Conservation (phyloP, 2,888 invertebrate species). For the Periphyllus acericola region DNA sequence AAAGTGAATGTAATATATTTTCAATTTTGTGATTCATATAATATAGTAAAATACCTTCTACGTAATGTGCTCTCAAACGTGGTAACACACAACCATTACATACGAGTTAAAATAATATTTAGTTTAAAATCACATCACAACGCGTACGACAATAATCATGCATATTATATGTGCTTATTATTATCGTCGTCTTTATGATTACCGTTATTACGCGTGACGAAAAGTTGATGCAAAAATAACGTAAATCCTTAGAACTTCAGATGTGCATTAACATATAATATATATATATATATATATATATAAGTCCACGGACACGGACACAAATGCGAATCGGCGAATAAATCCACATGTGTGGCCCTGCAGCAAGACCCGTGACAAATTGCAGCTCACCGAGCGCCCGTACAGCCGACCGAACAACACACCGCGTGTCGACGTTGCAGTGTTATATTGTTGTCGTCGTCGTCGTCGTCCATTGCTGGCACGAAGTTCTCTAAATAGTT, state of each 20-base stretch:
- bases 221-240: neutral
- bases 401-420: neutral
- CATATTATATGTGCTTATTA: neutral
- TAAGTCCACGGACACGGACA: neutral
- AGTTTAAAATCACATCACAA: neutral
- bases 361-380: conserved; percentile 8
- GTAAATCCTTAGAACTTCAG: neutral
- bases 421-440: neutral
- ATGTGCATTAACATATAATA: neutral
- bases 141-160: neutral
- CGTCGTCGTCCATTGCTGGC: neutral
- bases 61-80: no score
- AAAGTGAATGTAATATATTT: no score
- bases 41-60: no score
- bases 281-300: neutral
- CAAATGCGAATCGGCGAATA: neutral
- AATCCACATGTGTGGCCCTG: neutral
- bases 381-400: neutral
- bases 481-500: neutral
- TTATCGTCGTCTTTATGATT: neutral
- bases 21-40: no score
- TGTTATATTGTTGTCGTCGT: neutral
- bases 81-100: no score
- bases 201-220: neutral
- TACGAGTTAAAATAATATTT: no score